phyloP scores from a whole-genome alignment of 2,888 invertebrate species.

The Oligia latruncula region DNA sequence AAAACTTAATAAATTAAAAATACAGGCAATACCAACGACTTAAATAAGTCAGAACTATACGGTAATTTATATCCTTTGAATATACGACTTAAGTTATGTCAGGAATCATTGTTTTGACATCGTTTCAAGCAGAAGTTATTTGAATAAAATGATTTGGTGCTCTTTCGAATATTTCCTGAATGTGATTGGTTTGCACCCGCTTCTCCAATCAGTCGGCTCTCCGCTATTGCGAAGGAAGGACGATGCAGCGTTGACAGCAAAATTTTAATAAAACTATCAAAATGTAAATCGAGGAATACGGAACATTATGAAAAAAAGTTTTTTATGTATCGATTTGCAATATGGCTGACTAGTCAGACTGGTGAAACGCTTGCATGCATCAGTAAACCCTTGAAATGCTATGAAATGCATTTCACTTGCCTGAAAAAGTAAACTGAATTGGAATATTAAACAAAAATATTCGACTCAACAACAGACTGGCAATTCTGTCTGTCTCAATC shows the following conservation, averaged over 20 bases:
- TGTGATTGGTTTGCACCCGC: conserved; percentile 15
- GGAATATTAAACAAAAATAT: neutral
- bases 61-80: neutral
- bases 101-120: neutral
- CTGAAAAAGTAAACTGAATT: neutral
- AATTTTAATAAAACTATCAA: conserved; percentile 14
- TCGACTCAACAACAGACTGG: no score
- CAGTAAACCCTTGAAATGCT: neutral
- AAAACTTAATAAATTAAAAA: conserved; percentile 4
- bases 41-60: neutral
- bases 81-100: neutral
- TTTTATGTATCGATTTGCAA: neutral
- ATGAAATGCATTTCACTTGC: neutral
- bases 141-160: neutral
- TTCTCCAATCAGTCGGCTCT: conserved; percentile 4
- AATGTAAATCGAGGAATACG: neutral
- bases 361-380: neutral
- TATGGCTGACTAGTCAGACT: no score
- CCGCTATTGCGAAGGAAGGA: conserved; percentile 30
- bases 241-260: neutral
- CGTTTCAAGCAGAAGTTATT: neutral
- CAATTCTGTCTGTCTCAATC: no score
- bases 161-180: neutral
- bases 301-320: neutral
- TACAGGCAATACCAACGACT: no score